phyloP scores from a whole-genome alignment of 1,140 invertebrate species.

The Pseudoatta argentina region DNA sequence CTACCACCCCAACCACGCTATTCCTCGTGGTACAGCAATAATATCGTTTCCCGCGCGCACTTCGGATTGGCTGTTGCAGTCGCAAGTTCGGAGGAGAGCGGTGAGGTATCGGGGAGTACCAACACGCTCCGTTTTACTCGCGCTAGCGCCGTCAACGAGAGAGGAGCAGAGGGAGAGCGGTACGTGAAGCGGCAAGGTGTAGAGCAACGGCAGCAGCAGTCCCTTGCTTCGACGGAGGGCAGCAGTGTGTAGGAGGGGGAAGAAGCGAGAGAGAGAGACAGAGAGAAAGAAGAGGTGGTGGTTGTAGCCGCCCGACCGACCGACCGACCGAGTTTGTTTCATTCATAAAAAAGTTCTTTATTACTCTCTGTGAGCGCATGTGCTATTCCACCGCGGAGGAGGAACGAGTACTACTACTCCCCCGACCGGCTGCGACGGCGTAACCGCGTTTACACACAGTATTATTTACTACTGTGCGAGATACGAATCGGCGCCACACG shows the following conservation, averaged over 20 bases:
- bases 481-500: slow-evolving; percentile 74
- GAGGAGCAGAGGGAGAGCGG: slow-evolving; percentile 13
- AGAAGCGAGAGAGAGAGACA: not conserved
- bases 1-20: slow-evolving; percentile 34
- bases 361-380: slow-evolving; percentile 85
- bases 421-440: slow-evolving; percentile 69
- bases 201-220: slow-evolving; percentile 17
- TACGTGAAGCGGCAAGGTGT: slow-evolving; percentile 38
- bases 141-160: slow-evolving; percentile 47
- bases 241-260: slow-evolving; percentile 31
- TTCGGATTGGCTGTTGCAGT: slow-evolving; percentile 78
- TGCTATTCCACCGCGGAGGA: slow-evolving; percentile 82
- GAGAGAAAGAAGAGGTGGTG: slow-evolving; percentile 52
- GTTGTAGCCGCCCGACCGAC: slow-evolving; percentile 53
- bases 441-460: slow-evolving; percentile 79
- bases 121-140: slow-evolving; percentile 64
- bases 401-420: slow-evolving; percentile 71
- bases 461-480: slow-evolving; percentile 78
- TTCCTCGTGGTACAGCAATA: slow-evolving; percentile 80
- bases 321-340: slow-evolving; percentile 82
- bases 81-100: not conserved
- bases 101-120: slow-evolving; percentile 24
- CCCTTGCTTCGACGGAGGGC: slow-evolving; percentile 57
- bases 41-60: slow-evolving; percentile 83
- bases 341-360: slow-evolving; percentile 87